Conservation (phyloP, 2,888 invertebrate species). For the Pristionchus exspectatus region DNA sequence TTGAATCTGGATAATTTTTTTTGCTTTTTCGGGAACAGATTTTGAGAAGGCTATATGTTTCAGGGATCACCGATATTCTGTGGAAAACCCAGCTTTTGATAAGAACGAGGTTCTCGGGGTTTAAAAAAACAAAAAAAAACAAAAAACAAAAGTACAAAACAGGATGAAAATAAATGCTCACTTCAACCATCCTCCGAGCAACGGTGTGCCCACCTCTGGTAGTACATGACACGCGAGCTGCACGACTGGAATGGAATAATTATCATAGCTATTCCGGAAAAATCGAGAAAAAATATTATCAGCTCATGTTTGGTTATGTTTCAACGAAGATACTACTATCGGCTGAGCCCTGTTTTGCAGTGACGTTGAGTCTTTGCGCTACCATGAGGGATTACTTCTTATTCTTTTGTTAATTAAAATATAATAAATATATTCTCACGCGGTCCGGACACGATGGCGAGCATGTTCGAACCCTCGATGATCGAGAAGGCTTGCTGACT, state of each 20-base stretch:
- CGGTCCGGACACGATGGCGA: conserved; percentile 42
- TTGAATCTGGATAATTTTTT: not conserved
- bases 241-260: conserved; percentile 31
- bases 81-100: too few species aligned
- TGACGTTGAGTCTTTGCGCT: not conserved
- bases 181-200: conserved; percentile 3
- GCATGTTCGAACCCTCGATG: conserved; percentile 43
- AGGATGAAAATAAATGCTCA: not conserved
- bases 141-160: too few species aligned
- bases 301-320: not conserved
- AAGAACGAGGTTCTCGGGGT: too few species aligned
- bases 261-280: not conserved
- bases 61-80: too few species aligned
- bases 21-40: too few species aligned
- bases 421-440: not conserved
- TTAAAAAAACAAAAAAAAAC: too few species aligned
- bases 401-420: not conserved
- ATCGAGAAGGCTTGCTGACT: conserved; percentile 33
- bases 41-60: too few species aligned
- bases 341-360: not conserved
- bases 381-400: too few species aligned
- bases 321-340: not conserved
- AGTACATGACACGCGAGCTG: not conserved
- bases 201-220: not conserved
- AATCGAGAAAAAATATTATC: too few species aligned